Base-by-base conservation (phyloP, 2,797 vertebrate species). In the Iguana delicatissima region DNA sequence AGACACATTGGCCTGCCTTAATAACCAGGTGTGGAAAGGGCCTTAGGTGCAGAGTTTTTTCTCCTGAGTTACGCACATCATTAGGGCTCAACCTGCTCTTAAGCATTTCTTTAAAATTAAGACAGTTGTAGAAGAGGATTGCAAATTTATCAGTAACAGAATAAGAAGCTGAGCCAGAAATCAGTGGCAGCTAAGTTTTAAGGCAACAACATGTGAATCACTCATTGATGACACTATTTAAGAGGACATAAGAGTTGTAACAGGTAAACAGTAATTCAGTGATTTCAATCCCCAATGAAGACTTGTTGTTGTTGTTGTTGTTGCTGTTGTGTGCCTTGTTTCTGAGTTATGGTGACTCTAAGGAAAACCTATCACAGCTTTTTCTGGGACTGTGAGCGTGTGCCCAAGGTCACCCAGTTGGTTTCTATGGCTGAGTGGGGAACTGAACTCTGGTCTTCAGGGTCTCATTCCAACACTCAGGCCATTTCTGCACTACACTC, bases 131-230 rank as follows among this genome's bases (percentile, higher is more conserved):
- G 50, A 59, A 42, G 32, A 24, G 24, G 73, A 59, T 14, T 69
- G 26, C 73, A 80, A 59, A 9, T 18, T 38, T 57, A 2, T 82
- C 35, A 57, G 32, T 42, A 73, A 82, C 32, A 42, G 42, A 86
- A 73, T 22, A 38, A n/a, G 3, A 72, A 62, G n/a, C n/a, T 22
- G n/a, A 22, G 20, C 57, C 52, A 73, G 73, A 16, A 74, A 16
- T 88, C 82, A 90, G n/a, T 16, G 64, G 50, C 76, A 64, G 20
- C 73, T 50, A 35, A 0, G 69, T 85, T 91, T 85, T 38, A 26
- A 64, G 0, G 5, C 80, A n/a, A 76, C 16, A 12, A 26, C 13
- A 55, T 32, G 55, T 4, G 35, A 22, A 62, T 24, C 22, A 59
- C 50, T 85, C 32, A 73, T 6, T 26, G 32, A 69, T 32, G 18